Base-by-base conservation (phyloP, 2,113 vertebrate genomes). In the Haemorhous mexicanus region DNA sequence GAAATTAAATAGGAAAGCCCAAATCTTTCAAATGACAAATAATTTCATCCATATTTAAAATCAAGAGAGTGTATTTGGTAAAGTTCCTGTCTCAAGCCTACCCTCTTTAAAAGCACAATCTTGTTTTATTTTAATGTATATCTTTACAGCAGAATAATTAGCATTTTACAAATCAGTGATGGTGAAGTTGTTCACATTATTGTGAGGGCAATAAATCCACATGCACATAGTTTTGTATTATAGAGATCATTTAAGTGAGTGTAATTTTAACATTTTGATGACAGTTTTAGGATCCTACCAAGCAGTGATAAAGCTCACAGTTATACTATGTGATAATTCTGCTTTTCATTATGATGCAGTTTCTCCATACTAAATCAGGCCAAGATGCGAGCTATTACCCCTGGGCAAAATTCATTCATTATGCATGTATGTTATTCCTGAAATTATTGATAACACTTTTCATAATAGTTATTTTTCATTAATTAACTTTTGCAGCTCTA, bases 391-490 rank as follows among this genome's bases (percentile, higher is more conserved):
- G 98, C 97, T 97, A 97, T 97, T 98, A 98, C 98, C 99, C 98
- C 87, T 94, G 94, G 98, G 98, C 98, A 98, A 98, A 97, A 97
- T 96, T 97, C 97, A 99, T 99, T 98, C 97, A 99, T 99, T 98
- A 99, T 99, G 97, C 97, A 98, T 98, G 98, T 98, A 96, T 41
- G 55, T 99, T 98, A 98, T 99, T 98, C 97, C 98, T 98, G 98
- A 97, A 98, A 99, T 98, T 99, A 99, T 99, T 98, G 98, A 98
- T 98, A 98, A 98, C 97, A 95, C 95, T 98, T 98, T 98, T 98
- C 96, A 98, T 98, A 98, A 98, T 95, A 97, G 97, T 98, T 98
- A 98, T 98, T 99, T 99, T 98, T 98, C 97, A 98, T 98, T 98
- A 97, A 98, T 99, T 98, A 98, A 98, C 98, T 98, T 98, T 98